These are phyloP conservation scores for Pachypanchax playfairii DNA, from an alignment of 2,113 vertebrate species.

Conservation along the genomic window DNA sequence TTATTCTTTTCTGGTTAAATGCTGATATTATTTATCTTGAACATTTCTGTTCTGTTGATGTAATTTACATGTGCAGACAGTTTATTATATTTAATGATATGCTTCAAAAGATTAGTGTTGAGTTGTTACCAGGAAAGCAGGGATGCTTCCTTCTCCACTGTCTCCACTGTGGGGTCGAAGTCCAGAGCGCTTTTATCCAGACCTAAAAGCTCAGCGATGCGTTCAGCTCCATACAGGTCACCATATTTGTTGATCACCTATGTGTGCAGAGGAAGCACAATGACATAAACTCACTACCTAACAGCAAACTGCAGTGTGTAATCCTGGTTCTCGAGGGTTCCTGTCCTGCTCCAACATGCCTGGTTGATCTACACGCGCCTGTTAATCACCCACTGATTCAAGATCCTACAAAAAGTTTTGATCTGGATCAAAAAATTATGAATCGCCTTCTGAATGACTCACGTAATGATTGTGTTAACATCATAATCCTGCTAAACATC, in stretches of 20 bases:
- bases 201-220: conserved; percentile 95
- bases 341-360: too few relatives aligned
- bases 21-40: too few relatives aligned
- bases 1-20: too few relatives aligned
- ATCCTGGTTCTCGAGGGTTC: too few relatives aligned
- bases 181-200: conserved; percentile 95
- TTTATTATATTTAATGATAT: too few relatives aligned
- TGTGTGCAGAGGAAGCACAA: conserved; percentile 7
- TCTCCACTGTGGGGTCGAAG: conserved; percentile 93
- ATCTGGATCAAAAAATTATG: too few relatives aligned
- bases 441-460: background rate
- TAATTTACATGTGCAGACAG: too few relatives aligned
- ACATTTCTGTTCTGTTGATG: too few relatives aligned
- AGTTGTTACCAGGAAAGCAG: conserved; percentile 90
- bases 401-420: background rate
- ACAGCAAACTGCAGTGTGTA: too few relatives aligned
- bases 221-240: conserved; percentile 93
- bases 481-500: background rate
- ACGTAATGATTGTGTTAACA: background rate
- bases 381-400: background rate
- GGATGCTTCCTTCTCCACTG: conserved; percentile 87
- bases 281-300: too few relatives aligned
- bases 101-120: too few relatives aligned
- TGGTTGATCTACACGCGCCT: too few relatives aligned
- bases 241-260: conserved; percentile 99